Evolutionary conservation across 2,888 invertebrate genomes (phyloP), one percentile per base, ranked within the genome.

Genomic region (Andrena minutula): DNA sequence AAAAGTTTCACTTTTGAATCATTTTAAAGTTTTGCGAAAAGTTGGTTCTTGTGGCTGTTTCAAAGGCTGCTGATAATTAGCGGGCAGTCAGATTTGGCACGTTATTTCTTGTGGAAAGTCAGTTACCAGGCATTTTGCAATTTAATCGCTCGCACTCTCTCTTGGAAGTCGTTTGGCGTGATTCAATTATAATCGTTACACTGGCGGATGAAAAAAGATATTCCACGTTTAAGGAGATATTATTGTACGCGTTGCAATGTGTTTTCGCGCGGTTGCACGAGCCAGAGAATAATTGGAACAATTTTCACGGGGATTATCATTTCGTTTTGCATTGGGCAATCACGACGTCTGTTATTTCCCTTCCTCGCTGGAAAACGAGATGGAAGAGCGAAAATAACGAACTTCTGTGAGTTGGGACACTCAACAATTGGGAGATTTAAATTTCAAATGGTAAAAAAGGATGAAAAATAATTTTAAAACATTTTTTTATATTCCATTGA

Each of bases 281-380:
- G 26, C 28, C 41, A 7, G 64, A 5, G 53, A 26, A 53, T 53
- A 64, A 64, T 64, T 26, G 35, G 28, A 8, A 26, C n/a, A 26
- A 56, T 73, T 73, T 64, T 56, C 64, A 20, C 56, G 53, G 26
- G 12, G 28, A 60, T 70, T 70, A 70, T 28, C 26, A 30, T 64
- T 64, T 49, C 63, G 64, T 30, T 56, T 32, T 51, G 28, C 64
- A 30, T 53, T 73, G 35, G 49, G 32, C 35, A 53, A 64, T 32
- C n/a, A 51, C 51, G 20, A 51, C 20, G 20, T 6, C 20, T 1
- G 6, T 51, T 20, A 7, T 8, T 51, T 8, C 51, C 8, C 51
- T 51, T 51, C 51, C 2, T 51, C 20, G 7, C 28, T 35, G 12
- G 28, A 20, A 71, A 71, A 60, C n/a, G 58, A 58, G 58, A 1